Evolutionary conservation across 2,888 invertebrate species (phyloP), one percentile per base, ranked within the genome.

Genomic region (Mythimna loreyi): DNA sequence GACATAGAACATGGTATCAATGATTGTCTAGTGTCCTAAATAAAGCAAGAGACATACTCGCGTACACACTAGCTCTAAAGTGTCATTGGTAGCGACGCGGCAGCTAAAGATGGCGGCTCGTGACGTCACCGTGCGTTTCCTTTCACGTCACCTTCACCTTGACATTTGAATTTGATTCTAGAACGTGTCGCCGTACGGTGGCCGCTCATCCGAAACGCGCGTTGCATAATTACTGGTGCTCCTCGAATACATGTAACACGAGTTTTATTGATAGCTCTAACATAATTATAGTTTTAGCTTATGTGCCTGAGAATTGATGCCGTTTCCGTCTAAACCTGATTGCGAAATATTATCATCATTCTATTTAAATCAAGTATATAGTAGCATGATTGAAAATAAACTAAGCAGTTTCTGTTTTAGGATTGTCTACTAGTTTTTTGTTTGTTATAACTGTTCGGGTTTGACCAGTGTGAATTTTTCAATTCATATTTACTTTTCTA

Each of bases 91-190:
- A 80, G 86, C 88, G 85, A 82, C 85, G 87, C 77, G 87, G 76
- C 79, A 77, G 82, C 70, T 82, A 86, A 92, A 92, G 89, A 92
- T 93, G 93, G 93, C 93, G 89, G 90, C 85, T 82, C 73, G 87
- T 94, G 94, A 95, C 94, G 94, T 94, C 93, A 94, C 86, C 82
- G 87, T 90, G 91, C 92, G 91, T 91, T 93, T 93, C 94, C 94
- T 94, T 94, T 94, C 91, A 88, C 92, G 89, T 91, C 90, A 92
- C 91, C 92, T 91, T 93, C 92, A 92, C 93, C 95, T 94, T 95
- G 94, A 94, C 94, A 94, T 94, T 94, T 92, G 89, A 90, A 91
- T 93, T 92, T 92, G 94, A 92, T 92, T 92, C 89, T 91, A 87
- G 90, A 90, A 91, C 93, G 92, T 91, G 93, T 92, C 89, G 90